Conservation (phyloP, 2,888 invertebrate genomes). For the Pollenia angustigena region DNA sequence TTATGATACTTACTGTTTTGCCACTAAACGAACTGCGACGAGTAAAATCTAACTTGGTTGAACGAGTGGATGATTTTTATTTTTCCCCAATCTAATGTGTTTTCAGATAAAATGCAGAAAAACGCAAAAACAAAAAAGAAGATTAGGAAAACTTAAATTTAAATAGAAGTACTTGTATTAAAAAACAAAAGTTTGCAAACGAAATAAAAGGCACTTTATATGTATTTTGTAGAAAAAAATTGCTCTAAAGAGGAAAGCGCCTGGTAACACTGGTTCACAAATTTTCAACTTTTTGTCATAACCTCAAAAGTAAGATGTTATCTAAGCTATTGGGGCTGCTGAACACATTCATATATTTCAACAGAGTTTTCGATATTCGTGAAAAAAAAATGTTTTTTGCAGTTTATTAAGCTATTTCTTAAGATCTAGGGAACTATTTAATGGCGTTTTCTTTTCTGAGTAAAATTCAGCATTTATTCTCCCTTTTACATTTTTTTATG, state of each 20-base stretch:
- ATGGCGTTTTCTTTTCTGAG: too few relatives aligned
- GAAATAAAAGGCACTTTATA: constrained; percentile 52
- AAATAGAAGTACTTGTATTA: constrained; percentile 18
- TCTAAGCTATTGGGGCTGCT: too few relatives aligned
- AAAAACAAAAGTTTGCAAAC: constrained; percentile 46
- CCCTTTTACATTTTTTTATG: too few relatives aligned
- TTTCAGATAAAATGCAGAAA: constrained; percentile 66
- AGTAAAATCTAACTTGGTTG: constrained; percentile 12
- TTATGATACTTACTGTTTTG: constrained; percentile 69
- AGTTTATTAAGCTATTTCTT: too few relatives aligned
- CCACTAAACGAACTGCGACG: constrained; percentile 54
- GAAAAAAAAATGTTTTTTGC: not conserved
- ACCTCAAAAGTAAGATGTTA: too few relatives aligned
- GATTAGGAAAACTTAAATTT: constrained; percentile 46
- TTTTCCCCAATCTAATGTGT: constrained; percentile 57
- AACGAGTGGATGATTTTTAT: constrained; percentile 31
- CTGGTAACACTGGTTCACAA: too few relatives aligned
- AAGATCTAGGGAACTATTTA: too few relatives aligned
- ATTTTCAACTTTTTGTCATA: too few relatives aligned
- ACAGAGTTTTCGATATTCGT: not conserved
- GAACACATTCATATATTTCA: too few relatives aligned
- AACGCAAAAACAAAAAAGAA: constrained; percentile 31
- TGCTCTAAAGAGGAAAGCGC: not conserved
- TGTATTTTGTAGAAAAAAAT: constrained; percentile 30
- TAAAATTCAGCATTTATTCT: too few relatives aligned